These are phyloP conservation scores for Bos indicus DNA, from an alignment of 2,113 vertebrate species.

Conservation along the genomic window DNA sequence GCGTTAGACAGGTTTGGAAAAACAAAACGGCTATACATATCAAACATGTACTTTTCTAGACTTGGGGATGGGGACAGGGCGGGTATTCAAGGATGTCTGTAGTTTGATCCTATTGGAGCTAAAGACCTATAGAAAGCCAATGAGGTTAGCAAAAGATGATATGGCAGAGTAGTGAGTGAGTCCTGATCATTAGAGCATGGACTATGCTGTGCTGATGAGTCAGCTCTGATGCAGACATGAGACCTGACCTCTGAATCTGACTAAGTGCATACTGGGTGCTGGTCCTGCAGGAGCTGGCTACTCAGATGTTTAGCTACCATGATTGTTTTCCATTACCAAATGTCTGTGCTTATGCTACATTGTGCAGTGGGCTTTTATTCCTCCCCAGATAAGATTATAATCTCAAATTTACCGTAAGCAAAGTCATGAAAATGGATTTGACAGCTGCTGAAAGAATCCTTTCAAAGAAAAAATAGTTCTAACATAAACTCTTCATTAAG, in stretches of 20 bases:
- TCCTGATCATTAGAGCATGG: neutral
- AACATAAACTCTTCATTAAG: slow-evolving; percentile 44
- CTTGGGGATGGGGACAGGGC: neutral
- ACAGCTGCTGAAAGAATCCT: slow-evolving; percentile 62
- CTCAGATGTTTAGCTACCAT: neutral
- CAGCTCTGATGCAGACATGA: neutral
- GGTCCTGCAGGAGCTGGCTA: neutral
- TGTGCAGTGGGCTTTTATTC: slow-evolving; percentile 31
- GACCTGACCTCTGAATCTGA: neutral
- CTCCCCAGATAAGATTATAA: slow-evolving; percentile 60
- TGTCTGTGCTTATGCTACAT: slow-evolving; percentile 49
- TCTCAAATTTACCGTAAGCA: slow-evolving; percentile 52
- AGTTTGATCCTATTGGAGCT: neutral
- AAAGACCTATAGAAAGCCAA: neutral
- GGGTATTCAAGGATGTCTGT: neutral
- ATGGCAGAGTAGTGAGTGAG: accelerated
- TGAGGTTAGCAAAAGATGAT: neutral
- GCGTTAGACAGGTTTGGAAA: neutral
- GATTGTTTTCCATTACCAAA: slow-evolving; percentile 45
- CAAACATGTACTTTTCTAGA: neutral
- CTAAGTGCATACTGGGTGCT: no score
- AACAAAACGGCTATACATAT: neutral
- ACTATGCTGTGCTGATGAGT: neutral
- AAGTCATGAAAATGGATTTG: slow-evolving; percentile 62
- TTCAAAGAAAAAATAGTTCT: slow-evolving; percentile 53